Evolutionary conservation across 2,888 invertebrate genomes (phyloP).

Genomic region (Pandemis corylana): DNA sequence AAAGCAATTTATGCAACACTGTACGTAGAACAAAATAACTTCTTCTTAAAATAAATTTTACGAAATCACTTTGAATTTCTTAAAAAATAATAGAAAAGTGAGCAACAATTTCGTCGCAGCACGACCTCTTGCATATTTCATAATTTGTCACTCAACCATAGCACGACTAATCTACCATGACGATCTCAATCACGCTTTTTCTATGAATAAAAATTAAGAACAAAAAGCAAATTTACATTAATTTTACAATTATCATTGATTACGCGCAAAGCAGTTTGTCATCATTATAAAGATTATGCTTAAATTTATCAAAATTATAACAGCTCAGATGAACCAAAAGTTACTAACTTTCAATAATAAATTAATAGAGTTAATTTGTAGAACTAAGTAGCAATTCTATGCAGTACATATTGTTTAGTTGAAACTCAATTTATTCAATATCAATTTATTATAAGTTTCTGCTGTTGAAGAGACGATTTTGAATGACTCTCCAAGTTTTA

Average conservation of each 20-base stretch:
- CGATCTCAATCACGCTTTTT: conserved; percentile 37
- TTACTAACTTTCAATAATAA: no score
- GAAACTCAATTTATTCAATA: no score
- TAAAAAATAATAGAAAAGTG: conserved; percentile 34
- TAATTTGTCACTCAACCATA: conserved; percentile 54
- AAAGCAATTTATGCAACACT: not conserved
- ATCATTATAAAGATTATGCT: not conserved
- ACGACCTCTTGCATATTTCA: conserved; percentile 53
- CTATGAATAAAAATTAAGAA: conserved; percentile 22
- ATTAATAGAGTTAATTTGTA: no score
- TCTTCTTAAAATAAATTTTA: conserved; percentile 17
- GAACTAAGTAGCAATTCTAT: no score
- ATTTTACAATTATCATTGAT: not conserved
- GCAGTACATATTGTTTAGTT: no score
- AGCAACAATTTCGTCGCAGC: conserved; percentile 45
- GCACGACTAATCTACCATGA: conserved; percentile 41
- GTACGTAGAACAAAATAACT: not conserved
- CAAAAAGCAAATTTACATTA: conserved; percentile 10
- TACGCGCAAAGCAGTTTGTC: not conserved
- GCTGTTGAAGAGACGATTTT: no score
- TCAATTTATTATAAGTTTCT: no score
- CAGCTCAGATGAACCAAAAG: no score
- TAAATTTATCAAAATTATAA: no score
- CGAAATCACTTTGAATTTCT: conserved; percentile 25
- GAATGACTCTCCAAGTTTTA: no score